phyloP scores from a whole-genome alignment of 2,888 invertebrate species.

The Aethes cnicana region DNA sequence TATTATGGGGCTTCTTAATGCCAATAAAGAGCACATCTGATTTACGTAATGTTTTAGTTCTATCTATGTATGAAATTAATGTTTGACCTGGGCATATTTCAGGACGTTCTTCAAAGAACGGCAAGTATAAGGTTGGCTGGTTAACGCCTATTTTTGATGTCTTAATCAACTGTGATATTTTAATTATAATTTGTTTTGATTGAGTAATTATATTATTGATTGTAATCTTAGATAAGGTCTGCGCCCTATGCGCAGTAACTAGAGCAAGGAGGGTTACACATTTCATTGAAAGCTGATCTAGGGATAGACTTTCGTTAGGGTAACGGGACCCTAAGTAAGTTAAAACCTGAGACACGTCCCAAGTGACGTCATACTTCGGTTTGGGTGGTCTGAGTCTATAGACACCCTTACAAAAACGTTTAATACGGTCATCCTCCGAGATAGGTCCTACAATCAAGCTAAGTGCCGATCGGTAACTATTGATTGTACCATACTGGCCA shows the following conservation, averaged over 20 bases:
- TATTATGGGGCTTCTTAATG: background rate
- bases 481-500: slow-evolving; percentile 2
- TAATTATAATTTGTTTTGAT: background rate
- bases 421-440: slow-evolving; percentile 7
- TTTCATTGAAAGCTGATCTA: background rate
- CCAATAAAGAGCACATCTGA: background rate
- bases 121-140: slow-evolving; percentile 1
- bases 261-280: background rate
- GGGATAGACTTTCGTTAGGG: background rate
- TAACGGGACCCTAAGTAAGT: background rate
- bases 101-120: background rate
- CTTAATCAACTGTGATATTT: background rate
- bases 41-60: background rate
- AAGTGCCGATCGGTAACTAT: slow-evolving; percentile 5
- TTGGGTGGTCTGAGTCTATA: slow-evolving; percentile 5
- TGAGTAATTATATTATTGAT: background rate
- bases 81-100: background rate
- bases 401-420: slow-evolving; percentile 6
- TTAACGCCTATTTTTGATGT: background rate
- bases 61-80: background rate
- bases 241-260: background rate
- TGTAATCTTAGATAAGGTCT: background rate
- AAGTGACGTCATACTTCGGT: background rate
- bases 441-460: background rate
- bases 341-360: background rate